phyloP scores from a whole-genome alignment of 2,113 vertebrate species.

The Piprites chloris region DNA sequence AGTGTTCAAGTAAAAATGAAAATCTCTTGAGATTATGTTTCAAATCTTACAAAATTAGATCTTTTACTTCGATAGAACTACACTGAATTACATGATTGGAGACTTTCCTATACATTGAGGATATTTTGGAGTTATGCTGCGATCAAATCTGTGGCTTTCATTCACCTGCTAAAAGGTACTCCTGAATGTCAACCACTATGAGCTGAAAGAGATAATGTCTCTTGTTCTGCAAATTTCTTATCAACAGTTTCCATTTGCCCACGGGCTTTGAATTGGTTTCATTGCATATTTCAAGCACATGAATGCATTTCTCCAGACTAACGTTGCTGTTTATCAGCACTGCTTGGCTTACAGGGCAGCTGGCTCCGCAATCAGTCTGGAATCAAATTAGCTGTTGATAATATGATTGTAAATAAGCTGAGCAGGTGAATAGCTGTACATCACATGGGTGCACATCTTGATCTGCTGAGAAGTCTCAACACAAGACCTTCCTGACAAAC shows the following conservation, averaged over 20 bases:
- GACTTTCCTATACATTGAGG: background rate
- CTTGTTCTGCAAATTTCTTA: conserved; percentile 19
- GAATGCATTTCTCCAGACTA: background rate
- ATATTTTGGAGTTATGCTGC: background rate
- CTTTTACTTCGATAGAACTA: background rate
- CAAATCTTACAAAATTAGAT: background rate
- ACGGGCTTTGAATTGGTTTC: background rate
- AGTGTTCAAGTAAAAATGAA: background rate
- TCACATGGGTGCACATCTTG: background rate
- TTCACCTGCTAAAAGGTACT: background rate
- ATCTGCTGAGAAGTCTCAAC: background rate
- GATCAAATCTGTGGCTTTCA: background rate
- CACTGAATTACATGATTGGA: background rate
- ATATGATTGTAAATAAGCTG: background rate
- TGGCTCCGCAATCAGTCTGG: background rate
- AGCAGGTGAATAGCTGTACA: background rate
- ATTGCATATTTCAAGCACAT: background rate
- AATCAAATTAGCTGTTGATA: conserved; percentile 46
- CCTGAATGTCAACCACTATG: background rate
- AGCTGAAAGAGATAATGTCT: background rate
- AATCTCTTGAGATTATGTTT: background rate
- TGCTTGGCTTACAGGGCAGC: background rate
- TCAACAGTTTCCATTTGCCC: background rate
- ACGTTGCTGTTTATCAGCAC: background rate
- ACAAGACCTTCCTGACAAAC: background rate